A percentile compares a stretch with the other conserved stretches of the same genome.
phyloP scores from a whole-genome alignment of 2,888 invertebrate genomes.

The Petrolisthes manimaculis region DNA sequence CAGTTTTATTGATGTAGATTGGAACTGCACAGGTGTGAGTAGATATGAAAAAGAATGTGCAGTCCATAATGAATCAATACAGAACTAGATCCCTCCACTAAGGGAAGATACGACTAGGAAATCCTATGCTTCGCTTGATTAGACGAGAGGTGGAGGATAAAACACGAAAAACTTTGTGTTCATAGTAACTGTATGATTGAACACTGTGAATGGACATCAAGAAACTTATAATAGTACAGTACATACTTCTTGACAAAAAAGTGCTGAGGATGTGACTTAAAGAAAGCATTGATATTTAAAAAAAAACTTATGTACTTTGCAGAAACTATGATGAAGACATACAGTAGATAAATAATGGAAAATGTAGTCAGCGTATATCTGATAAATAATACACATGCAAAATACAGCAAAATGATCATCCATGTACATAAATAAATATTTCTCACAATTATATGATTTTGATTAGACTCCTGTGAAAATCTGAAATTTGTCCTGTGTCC shows the following conservation, averaged over 20 bases:
- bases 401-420: not conserved
- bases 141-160: too few relatives aligned
- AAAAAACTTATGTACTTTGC: not conserved
- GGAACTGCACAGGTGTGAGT: not conserved
- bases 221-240: not conserved
- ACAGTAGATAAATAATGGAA: not conserved
- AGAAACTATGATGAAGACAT: not conserved
- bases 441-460: not conserved
- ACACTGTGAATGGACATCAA: not conserved
- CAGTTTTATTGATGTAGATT: not conserved
- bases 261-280: not conserved
- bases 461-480: too few relatives aligned
- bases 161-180: too few relatives aligned
- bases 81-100: too few relatives aligned
- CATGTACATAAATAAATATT: constrained; percentile 7
- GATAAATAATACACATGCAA: not conserved
- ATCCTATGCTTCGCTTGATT: too few relatives aligned
- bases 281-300: not conserved
- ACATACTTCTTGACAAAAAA: not conserved
- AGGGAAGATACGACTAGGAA: too few relatives aligned
- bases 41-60: not conserved
- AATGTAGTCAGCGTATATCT: constrained; percentile 8
- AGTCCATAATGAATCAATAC: too few relatives aligned
- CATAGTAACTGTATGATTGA: too few relatives aligned
- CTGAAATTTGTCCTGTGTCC: too few relatives aligned